These are phyloP conservation scores for Vandiemenella viatica DNA, from an alignment of 2,888 invertebrate species.

Conservation along the genomic window DNA sequence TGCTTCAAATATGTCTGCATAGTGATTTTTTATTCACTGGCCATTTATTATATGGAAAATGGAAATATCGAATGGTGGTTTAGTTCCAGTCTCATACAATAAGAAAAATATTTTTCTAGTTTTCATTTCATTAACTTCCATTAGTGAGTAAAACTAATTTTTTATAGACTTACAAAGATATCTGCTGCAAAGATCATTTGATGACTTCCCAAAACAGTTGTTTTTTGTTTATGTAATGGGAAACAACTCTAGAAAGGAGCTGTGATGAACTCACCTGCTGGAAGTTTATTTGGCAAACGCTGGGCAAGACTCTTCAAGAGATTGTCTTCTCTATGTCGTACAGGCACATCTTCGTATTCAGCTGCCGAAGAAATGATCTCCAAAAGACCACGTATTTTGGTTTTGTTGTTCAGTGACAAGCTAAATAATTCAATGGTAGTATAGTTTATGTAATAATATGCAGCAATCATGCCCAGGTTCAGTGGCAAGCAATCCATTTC, in stretches of 20 bases:
- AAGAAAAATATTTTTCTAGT: no score
- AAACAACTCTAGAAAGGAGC: conserved; percentile 49
- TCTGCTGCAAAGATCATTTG: no score
- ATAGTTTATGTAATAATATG: conserved; percentile 99
- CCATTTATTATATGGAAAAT: no score
- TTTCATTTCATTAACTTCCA: no score
- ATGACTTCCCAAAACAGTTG: conserved; percentile 42
- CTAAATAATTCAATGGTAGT: conserved; percentile 98
- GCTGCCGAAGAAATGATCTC: conserved; percentile 97
- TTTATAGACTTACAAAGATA: no score
- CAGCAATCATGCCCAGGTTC: conserved; percentile 99
- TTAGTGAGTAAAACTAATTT: no score
- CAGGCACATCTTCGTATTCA: conserved; percentile 88
- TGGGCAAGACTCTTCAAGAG: conserved; percentile 52
- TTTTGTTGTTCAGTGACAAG: conserved; percentile 88
- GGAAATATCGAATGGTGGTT: no score
- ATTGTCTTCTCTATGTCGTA: conserved; percentile 88
- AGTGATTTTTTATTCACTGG: no score
- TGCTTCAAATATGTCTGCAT: no score
- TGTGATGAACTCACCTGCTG: no score
- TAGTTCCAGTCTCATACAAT: no score
- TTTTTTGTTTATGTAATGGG: conserved; percentile 60
- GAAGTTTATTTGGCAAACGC: conserved; percentile 47
- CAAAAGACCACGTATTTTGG: conserved; percentile 88
- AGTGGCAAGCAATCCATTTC: conserved; percentile 94